Percentiles rank a stretch among this genome's conserved stretches.
phyloP scores from a whole-genome alignment of 2,113 vertebrate species.

The Apteryx owenii region DNA sequence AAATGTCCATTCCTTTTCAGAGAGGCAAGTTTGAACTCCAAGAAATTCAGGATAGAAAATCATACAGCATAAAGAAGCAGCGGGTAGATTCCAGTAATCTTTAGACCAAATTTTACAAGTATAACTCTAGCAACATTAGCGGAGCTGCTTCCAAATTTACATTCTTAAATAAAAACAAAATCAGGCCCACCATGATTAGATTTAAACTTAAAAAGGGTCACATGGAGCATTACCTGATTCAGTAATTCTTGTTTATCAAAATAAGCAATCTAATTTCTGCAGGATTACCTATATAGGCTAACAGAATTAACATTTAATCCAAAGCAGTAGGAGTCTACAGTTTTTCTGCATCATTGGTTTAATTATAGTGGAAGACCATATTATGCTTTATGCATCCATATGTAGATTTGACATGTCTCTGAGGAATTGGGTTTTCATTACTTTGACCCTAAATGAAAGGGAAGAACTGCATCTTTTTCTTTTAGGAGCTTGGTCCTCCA shows the following conservation, averaged over 20 bases:
- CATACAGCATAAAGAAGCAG: background rate
- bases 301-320: background rate
- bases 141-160: background rate
- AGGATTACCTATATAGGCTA: background rate
- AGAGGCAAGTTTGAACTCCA: background rate
- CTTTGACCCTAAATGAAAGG: constrained; percentile 27
- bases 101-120: background rate
- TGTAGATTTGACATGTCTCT: background rate
- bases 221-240: background rate
- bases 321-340: background rate
- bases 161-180: background rate
- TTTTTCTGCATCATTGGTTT: background rate
- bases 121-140: background rate
- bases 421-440: background rate
- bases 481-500: background rate
- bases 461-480: background rate
- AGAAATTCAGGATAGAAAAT: background rate
- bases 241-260: background rate
- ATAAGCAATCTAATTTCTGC: background rate
- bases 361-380: background rate
- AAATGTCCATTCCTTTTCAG: background rate
- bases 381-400: constrained; percentile 1
- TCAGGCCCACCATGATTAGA: background rate
- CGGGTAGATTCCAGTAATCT: background rate
- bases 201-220: background rate